Evolutionary conservation across 2,797 vertebrate species (phyloP).

Genomic region (Cyclopterus lumpus): DNA sequence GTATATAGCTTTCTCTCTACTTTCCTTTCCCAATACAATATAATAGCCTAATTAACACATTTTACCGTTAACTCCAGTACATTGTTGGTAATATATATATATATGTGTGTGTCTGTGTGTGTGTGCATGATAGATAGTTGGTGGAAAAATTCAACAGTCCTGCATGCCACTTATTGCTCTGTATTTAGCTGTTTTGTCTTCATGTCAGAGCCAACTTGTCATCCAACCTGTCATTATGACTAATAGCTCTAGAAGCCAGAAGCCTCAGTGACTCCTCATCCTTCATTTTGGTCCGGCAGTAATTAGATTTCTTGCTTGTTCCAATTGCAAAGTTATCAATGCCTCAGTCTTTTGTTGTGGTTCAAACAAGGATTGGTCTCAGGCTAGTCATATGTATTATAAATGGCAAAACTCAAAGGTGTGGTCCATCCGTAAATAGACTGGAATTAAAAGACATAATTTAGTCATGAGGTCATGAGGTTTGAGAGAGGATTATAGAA

Average conservation of each 20-base stretch:
- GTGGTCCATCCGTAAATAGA: neutral
- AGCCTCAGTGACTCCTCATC: constrained; percentile 29
- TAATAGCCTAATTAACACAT: too few species aligned
- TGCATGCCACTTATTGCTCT: constrained; percentile 20
- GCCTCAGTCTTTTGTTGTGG: constrained; percentile 24
- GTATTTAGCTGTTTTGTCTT: constrained; percentile 33
- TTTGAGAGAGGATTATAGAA: constrained; percentile 13
- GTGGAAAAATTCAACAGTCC: neutral
- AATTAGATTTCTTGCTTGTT: constrained; percentile 24
- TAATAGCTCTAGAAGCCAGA: constrained; percentile 32
- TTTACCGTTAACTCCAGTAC: too few species aligned
- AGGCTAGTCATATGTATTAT: constrained; percentile 21
- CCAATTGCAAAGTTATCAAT: constrained; percentile 24
- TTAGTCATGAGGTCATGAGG: constrained; percentile 26
- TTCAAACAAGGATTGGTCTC: constrained; percentile 20
- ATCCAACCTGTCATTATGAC: constrained; percentile 59
- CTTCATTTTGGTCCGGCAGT: constrained; percentile 1
- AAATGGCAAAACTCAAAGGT: constrained; percentile 28
- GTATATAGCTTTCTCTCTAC: too few species aligned
- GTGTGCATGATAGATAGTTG: constrained; percentile 3
- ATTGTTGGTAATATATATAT: too few species aligned
- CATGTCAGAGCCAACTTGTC: constrained; percentile 16
- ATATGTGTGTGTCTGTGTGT: neutral
- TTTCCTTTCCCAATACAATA: too few species aligned
- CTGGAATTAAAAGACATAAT: constrained; percentile 18